Base-by-base conservation (phyloP, 2,113 vertebrate species). In the Misgurnus mizolepis region DNA sequence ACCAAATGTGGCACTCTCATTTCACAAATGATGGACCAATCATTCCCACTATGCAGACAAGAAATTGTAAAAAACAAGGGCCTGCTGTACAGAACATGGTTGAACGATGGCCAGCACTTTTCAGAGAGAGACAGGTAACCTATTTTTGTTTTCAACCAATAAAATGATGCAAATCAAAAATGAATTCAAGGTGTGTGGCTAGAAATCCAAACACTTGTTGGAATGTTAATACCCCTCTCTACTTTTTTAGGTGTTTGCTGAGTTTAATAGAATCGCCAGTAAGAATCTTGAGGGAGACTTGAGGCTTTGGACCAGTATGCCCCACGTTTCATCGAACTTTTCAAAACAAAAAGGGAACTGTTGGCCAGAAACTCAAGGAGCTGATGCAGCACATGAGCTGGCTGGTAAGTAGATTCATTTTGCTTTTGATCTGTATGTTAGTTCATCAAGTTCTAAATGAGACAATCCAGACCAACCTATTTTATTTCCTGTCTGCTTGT, bases 201-300 rank as follows among this genome's bases (percentile, higher is more conserved):
- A 80, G 17, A 62, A 27, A 58, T 60, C 27, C 27, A 43, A 22
- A 74, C 41, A 43, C 41, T 41, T 18, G 45, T 64, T 45, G 17
- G 15, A 49, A 18, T n/a, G 10, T 49, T 70, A 18, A 49, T 64
- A 22, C 18, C 6, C 34, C 41, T 50, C 8, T 22, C 18, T 64
- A 18, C 69, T 80, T 49, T 66, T 80, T 82, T 55, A 83, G 78
- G 71, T 83, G 43, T 69, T 76, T 76, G 71, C 78, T 53, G 82
- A 84, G 64, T 84, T 84, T 39, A 78, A 58, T 47, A 66, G 83
- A 65, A 72, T 84, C 45, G 45, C 67, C 58, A 65, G 78, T 66
- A 81, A 80, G 49, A 72, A 72, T 40, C 67, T 78, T n/a, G 34
- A 77, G 39, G 47, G 67, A 72, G 67, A 71, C 47, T 77, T 77